Conservation (phyloP, 2,113 vertebrate species). For the Asarcornis scutulata region DNA sequence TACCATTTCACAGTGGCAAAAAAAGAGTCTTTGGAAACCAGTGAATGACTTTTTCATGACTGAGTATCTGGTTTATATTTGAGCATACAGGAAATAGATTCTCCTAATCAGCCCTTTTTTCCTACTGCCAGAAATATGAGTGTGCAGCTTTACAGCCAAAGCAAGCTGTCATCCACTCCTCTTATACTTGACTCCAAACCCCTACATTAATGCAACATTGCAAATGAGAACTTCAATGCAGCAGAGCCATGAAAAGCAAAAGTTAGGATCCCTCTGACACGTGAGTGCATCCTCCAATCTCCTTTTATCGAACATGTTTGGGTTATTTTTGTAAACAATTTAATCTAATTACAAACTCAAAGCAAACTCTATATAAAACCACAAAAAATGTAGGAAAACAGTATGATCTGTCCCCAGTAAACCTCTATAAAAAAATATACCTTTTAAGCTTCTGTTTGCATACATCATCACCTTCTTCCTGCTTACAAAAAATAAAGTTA, state of each 20-base stretch:
- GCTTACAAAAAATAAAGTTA: background rate
- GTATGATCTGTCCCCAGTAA: background rate
- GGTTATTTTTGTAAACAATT: background rate
- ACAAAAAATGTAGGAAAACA: background rate
- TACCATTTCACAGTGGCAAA: background rate
- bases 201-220: background rate
- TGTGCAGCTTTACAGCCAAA: slow-evolving; percentile 27
- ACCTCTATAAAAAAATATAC: background rate
- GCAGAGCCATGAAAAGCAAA: background rate
- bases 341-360: background rate
- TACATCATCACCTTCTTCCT: background rate
- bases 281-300: background rate
- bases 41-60: background rate
- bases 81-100: slow-evolving; percentile 41
- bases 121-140: slow-evolving; percentile 26
- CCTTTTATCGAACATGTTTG: background rate
- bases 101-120: slow-evolving; percentile 19
- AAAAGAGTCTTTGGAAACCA: background rate
- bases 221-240: slow-evolving; percentile 11
- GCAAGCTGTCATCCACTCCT: slow-evolving; percentile 9
- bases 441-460: background rate
- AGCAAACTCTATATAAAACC: background rate
- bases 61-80: slow-evolving; percentile 31
- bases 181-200: background rate
- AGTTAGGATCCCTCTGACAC: background rate